Evolutionary conservation across 1,140 invertebrate species (phyloP).

Genomic region (Plodia interpunctella): DNA sequence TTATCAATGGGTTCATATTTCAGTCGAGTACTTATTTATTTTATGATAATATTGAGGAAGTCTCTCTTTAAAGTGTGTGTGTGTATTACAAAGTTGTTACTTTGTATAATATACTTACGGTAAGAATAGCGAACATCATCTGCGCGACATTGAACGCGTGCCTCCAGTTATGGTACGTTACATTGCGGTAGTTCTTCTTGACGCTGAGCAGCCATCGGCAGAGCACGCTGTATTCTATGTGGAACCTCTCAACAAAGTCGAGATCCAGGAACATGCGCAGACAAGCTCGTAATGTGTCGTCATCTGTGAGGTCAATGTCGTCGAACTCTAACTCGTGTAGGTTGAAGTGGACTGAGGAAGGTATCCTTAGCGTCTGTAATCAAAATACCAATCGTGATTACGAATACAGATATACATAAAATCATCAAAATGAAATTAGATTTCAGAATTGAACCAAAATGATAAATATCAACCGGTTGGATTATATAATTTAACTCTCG

Average conservation of each 20-base stretch:
- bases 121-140: slow-evolving; percentile 97
- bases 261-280: slow-evolving; percentile 94
- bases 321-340: slow-evolving; percentile 93
- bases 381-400: too few species aligned
- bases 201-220: slow-evolving; percentile 95
- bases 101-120: slow-evolving; percentile 80
- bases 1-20: too few species aligned
- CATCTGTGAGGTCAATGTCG: slow-evolving; percentile 90
- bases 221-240: slow-evolving; percentile 92
- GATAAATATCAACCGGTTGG: too few species aligned
- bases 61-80: too few species aligned
- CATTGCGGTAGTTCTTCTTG: slow-evolving; percentile 97
- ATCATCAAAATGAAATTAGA: too few species aligned
- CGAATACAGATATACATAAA: too few species aligned
- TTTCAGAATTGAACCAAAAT: too few species aligned
- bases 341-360: slow-evolving; percentile 88
- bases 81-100: too few species aligned
- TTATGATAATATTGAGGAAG: background rate
- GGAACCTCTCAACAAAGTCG: slow-evolving; percentile 92
- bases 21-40: background rate
- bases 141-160: slow-evolving; percentile 97
- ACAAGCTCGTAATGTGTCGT: slow-evolving; percentile 91
- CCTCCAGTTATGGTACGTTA: slow-evolving; percentile 98
- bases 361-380: slow-evolving; percentile 82
- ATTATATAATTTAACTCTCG: too few species aligned